Evolutionary conservation across 2,113 vertebrate genomes (phyloP), one percentile per base, ranked within the genome.

Genomic region (Donacobius atricapilla): DNA sequence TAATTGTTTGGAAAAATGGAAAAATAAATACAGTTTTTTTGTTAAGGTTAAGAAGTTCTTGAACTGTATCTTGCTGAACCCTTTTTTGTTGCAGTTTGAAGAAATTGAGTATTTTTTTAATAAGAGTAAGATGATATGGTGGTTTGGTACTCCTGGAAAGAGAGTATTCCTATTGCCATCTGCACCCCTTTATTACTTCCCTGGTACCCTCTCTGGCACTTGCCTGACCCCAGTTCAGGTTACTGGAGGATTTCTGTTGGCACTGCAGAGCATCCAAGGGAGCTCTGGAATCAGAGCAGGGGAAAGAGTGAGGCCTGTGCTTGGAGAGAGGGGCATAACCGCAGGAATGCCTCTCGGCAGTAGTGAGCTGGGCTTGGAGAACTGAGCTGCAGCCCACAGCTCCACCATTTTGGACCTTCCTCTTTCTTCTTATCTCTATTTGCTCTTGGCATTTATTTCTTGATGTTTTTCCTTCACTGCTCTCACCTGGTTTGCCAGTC

Each of bases 371-470:
- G 14, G 7, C 53, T 40, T 57, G 57, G 19, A 57, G 37, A n/a
- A 3, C 42, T 45, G 57, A 39, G 35, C 28, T 65, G 31, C 42
- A 39, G 44, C 58, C 48, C 14, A 6, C 30, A 60, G 6, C 61
- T 78, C 11, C 1, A 4, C 15, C 23, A 10, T 42, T 54, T 60
- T 33, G 53, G 44, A 68, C 19, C 25, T 78, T 66, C 24, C 39
- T 35, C 3, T 66, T 70, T 85, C 45, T 18, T 20, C 9, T 24
- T 3, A 0, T 1, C 4, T 37, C 5, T 5, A 1, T 33, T 63
- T 72, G 28, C 17, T 88, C 21, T 10, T 51, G 73, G 6, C 58
- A 72, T 73, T 81, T 40, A 30, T 61, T 48, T 79, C 40, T 71
- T 88, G 24, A 5, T 65, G 28, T 45, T 21, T 44, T 79, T 37